Base-by-base conservation (phyloP, 2,888 invertebrate genomes). In the Callyntrura guangdongensis region DNA sequence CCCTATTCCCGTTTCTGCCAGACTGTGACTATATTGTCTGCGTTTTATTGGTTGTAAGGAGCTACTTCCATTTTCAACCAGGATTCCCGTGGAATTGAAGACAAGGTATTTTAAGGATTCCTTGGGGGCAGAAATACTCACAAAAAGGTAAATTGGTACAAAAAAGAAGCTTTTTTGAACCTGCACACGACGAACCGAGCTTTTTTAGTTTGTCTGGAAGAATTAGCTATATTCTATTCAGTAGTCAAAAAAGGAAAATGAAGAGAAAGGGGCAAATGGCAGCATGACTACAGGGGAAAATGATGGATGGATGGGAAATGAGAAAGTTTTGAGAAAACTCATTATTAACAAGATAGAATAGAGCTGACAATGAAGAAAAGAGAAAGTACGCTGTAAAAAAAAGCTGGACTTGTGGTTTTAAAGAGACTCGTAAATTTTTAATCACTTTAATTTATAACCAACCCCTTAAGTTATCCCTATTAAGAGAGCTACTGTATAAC, bases 221-320 rank as follows among this genome's bases (percentile, higher is more conserved):
- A 81, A 81, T 81, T 81, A 81, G 36, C 20, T 9, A 81, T 9
- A 81, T 36, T 36, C 2, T 25, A 0, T 47, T 74, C 20, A 12
- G 49, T 25, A 77, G 49, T 77, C 74, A 77, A 77, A 77, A 77
- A 47, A 49, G 2, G 1, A 59, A 56, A 36, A 56, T 61, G n/a
- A 81, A 45, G 56, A 59, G 36, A 59, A 79, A 59, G 17, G 27
- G 5, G 36, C 6, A 45, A n/a, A 14, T 59, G 59, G n/a, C 36
- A 59, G 8, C 2, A 56, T 11, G 36, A 61, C 17, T 36, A 74
- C 11, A 3, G 45, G 27, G 72, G 27, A 74, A 45, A 14, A 36
- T 25, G 6, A 45, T 72, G 72, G 17, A 36, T 36, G 36, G 36
- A 36, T 36, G 36, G 36, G 47, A 49, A 22, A 53, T 53, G 20